Evolutionary conservation across 2,113 vertebrate species (phyloP), one percentile per base, ranked within the genome.

Genomic region (Silurus meridionalis): DNA sequence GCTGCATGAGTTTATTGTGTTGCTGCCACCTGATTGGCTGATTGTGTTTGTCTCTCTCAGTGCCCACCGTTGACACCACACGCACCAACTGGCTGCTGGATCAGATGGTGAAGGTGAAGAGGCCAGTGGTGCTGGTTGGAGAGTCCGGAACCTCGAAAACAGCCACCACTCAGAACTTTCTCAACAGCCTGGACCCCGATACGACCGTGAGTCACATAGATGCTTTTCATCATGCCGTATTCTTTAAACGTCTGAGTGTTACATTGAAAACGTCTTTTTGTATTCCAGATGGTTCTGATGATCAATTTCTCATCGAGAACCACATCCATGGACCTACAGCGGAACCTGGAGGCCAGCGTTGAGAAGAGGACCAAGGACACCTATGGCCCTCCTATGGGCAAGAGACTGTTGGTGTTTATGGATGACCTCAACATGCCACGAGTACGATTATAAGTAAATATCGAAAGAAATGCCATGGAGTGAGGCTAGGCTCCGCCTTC

Each of bases 401-500:
- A 99, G 69, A 96, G 95, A 63, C 95, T 99, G 4, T 90, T 99
- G 80, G 94, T 99, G 55, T 98, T 99, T 91, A 97, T 99, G 92
- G 98, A 99, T 85, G 98, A 99, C 85, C 95, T 99, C 94, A 99
- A 99, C 67, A 99, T 99, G 97, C 97, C 98, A 28, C 95, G 94
- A 96, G 98, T 99, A 86, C 85, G 72, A 88, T 46, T 81, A 13
- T 10, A 63, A 10, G 72, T 61, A 69, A 67, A 50, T n/a, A 75
- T 13, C 48, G 72, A 11, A 15, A 37, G 6, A 14, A 5, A 14
- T 37, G 37, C 37, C 37, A 37, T 37, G 1, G 2, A 37, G 37
- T 37, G 37, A 37, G 37, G 37, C 2, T 37, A 37, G 37, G 37
- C 37, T 37, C 37, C 37, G 37, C 37, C 37, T 37, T 37, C 37